Conservation (phyloP, 2,797 vertebrate species). For the Crax fasciolata region DNA sequence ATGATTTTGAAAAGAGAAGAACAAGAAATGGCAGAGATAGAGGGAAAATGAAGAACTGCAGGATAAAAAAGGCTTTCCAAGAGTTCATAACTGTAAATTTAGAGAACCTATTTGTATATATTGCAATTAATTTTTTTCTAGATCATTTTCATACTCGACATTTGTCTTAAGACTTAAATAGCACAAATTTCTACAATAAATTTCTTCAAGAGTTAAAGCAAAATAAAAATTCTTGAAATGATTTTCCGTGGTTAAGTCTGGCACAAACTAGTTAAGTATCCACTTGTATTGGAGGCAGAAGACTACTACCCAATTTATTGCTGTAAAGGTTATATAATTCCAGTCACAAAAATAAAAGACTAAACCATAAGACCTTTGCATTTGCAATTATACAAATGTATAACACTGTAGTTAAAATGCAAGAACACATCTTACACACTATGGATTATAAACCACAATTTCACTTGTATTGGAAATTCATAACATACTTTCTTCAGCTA, state of each 20-base stretch:
- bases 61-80: background rate
- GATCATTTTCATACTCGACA: background rate
- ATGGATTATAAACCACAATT: slow-evolving; percentile 72
- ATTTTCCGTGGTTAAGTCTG: background rate
- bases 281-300: background rate
- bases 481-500: slow-evolving; percentile 73
- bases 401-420: slow-evolving; percentile 64
- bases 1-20: background rate
- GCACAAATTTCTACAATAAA: background rate
- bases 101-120: background rate
- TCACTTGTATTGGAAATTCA: slow-evolving; percentile 76
- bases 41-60: background rate
- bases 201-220: background rate
- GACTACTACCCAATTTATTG: background rate
- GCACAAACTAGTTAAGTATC: background rate
- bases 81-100: background rate
- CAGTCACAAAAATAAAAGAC: slow-evolving; percentile 40
- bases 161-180: background rate
- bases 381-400: slow-evolving; percentile 61
- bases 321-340: background rate
- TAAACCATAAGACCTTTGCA: slow-evolving; percentile 60
- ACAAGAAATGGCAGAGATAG: background rate
- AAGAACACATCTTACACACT: slow-evolving; percentile 49
- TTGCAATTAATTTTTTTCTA: background rate
- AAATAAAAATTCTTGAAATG: background rate